These are phyloP conservation scores for Aethes cnicana DNA, from an alignment of 2,888 invertebrate species.

Conservation along the genomic window DNA sequence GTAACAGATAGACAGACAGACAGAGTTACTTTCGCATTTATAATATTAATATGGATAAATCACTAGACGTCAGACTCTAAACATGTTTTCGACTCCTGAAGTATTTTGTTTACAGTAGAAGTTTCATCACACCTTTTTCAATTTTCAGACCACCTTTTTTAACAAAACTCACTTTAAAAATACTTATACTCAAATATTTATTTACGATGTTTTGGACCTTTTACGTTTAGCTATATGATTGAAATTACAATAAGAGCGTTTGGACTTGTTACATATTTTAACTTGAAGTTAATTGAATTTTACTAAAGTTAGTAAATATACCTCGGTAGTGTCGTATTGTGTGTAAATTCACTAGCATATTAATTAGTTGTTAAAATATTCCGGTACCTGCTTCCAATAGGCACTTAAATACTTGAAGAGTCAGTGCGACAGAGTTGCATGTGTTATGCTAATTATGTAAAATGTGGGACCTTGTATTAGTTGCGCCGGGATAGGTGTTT, in stretches of 20 bases:
- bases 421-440: not conserved
- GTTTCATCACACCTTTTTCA: conserved; percentile 16
- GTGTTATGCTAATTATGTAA: too few species aligned
- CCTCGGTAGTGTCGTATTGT: too few species aligned
- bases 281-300: not conserved
- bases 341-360: conserved; percentile 20
- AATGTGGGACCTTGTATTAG: not conserved
- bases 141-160: conserved; percentile 9
- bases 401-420: conserved; percentile 1
- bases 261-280: not conserved
- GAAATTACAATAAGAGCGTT: not conserved
- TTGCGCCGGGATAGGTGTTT: too few species aligned
- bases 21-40: too few species aligned
- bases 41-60: too few species aligned
- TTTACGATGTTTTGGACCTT: not conserved
- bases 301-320: conserved; percentile 5
- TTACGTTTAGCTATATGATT: not conserved
- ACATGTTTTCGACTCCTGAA: too few species aligned
- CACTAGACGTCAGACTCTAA: too few species aligned
- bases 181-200: not conserved
- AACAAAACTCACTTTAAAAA: not conserved
- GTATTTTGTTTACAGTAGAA: conserved; percentile 20
- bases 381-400: conserved; percentile 10
- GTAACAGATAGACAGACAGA: too few species aligned
- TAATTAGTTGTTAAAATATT: conserved; percentile 20